These are phyloP conservation scores for Epizoanthus fatuus DNA, from an alignment of 92 coral and sea anemone species.

Conservation along the genomic window DNA sequence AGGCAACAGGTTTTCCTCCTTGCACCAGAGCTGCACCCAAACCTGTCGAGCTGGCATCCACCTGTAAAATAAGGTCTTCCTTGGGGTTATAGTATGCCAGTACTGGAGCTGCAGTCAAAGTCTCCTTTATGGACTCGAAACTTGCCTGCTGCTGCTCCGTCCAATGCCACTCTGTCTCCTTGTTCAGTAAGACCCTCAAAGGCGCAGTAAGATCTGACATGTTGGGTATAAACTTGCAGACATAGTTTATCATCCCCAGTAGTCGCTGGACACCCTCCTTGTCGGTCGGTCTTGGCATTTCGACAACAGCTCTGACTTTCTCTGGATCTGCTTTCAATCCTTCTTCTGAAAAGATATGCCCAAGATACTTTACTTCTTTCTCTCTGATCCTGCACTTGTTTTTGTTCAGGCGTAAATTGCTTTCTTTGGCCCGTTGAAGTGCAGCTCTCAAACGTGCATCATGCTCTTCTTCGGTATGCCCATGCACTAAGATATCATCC, in stretches of 20 bases:
- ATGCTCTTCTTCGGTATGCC: neutral
- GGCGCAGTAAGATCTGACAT: no score
- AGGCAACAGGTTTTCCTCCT: neutral
- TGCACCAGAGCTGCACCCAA: neutral
- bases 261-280: neutral
- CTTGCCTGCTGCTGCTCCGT: neutral
- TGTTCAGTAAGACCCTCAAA: neutral
- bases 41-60: no score
- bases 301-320: neutral
- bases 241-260: neutral
- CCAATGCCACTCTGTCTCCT: slow-evolving; percentile 5
- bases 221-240: neutral
- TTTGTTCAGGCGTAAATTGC: no score
- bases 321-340: no score
- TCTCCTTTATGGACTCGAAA: neutral
- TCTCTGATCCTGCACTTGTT: no score
- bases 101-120: neutral
- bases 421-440: no score
- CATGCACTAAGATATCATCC: neutral
- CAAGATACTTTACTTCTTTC: no score
- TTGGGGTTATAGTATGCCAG: neutral
- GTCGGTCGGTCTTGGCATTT: slow-evolving; percentile 1
- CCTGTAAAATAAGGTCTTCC: no score
- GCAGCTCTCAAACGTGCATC: no score
- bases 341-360: no score